Percentiles rank a stretch among this genome's conserved stretches.
phyloP scores from a whole-genome alignment of 2,113 vertebrate genomes.

The Thamnophis sirtalis region DNA sequence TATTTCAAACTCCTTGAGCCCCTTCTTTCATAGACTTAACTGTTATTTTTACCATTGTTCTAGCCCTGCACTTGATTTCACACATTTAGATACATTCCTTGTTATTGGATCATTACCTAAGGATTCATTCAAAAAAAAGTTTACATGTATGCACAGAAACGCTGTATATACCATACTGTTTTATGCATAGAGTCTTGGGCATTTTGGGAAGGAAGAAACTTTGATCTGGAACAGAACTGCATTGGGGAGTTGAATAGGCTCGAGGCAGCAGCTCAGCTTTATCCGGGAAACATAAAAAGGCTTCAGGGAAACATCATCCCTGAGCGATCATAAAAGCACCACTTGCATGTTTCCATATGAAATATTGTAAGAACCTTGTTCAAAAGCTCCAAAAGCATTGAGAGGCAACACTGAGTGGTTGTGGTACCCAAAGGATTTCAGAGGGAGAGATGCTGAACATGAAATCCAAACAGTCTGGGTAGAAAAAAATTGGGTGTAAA shows the following conservation, averaged over 20 bases:
- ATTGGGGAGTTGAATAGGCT: constrained; percentile 63
- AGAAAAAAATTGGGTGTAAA: constrained; percentile 31
- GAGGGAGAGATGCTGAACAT: constrained; percentile 13
- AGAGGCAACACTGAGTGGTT: constrained; percentile 53
- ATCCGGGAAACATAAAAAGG: constrained; percentile 62
- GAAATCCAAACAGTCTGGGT: constrained; percentile 25
- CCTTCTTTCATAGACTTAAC: background rate
- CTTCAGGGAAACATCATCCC: constrained; percentile 70
- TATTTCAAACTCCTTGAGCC: background rate
- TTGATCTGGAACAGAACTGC: constrained; percentile 48
- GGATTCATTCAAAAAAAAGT: constrained; percentile 28
- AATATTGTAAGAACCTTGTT: constrained; percentile 49
- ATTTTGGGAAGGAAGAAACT: constrained; percentile 51
- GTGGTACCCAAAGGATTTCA: constrained; percentile 42
- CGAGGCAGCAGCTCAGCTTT: constrained; percentile 61
- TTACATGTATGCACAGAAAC: constrained; percentile 39
- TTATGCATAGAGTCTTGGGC: constrained; percentile 59
- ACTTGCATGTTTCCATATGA: constrained; percentile 45
- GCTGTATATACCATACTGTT: constrained; percentile 22
- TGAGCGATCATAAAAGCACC: constrained; percentile 63
- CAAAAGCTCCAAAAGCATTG: constrained; percentile 39
- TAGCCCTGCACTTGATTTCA: constrained; percentile 12
- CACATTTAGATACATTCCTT: constrained; percentile 22
- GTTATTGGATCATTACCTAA: constrained; percentile 19
- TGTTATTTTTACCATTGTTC: background rate